These are phyloP conservation scores for Aplysina aerophoba DNA, from an alignment of 37 sponge, comb jelly and placozoan species.

Conservation along the genomic window DNA sequence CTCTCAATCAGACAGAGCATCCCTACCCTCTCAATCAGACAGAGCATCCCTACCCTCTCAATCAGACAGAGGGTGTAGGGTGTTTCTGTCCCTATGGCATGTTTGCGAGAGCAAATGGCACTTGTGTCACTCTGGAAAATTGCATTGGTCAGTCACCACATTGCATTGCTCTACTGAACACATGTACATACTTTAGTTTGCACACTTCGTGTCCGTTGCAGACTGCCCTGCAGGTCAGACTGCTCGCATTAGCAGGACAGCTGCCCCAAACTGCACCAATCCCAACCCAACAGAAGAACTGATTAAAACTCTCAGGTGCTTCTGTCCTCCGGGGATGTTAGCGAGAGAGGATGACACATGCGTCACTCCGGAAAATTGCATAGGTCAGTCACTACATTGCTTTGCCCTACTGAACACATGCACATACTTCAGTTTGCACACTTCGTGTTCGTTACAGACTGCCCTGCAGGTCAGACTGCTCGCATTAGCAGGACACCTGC, in stretches of 20 bases:
- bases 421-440: not conserved
- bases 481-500: not conserved
- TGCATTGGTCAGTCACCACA: too few species aligned
- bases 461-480: not conserved
- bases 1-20: too few species aligned
- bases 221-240: slow-evolving; percentile 11
- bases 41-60: too few species aligned
- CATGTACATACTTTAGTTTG: not conserved
- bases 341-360: not conserved
- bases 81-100: too few species aligned
- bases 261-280: not conserved
- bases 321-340: not conserved
- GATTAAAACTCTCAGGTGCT: not conserved
- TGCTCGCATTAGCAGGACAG: not conserved
- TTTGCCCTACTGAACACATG: not conserved
- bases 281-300: not conserved
- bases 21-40: too few species aligned
- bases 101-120: too few species aligned
- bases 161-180: not conserved
- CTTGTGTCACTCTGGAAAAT: too few species aligned
- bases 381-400: not conserved
- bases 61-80: too few species aligned
- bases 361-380: not conserved
- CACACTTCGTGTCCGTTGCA: not conserved
- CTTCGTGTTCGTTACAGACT: not conserved